Conservation (phyloP, 2,888 invertebrate genomes). For the Leptura quadrifasciata region DNA sequence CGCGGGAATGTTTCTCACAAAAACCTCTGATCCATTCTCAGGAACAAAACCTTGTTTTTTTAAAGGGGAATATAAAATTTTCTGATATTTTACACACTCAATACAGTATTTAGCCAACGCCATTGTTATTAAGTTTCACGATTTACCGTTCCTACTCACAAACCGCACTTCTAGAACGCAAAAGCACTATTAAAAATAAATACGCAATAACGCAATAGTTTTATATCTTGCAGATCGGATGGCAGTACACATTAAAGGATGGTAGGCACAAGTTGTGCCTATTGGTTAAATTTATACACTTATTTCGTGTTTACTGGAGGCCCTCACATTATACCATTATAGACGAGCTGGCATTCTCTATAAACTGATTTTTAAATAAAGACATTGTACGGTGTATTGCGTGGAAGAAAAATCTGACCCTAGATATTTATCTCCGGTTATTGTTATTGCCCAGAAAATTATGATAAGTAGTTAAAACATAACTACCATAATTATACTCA, state of each 20-base stretch:
- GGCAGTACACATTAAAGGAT: not conserved
- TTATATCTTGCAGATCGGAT: not conserved
- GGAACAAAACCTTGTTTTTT: slow-evolving; percentile 75
- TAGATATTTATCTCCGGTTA: no score
- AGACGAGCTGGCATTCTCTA: no score
- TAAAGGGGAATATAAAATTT: slow-evolving; percentile 82
- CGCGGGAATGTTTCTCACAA: slow-evolving; percentile 84
- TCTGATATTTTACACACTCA: slow-evolving; percentile 72
- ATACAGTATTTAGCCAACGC: not conserved
- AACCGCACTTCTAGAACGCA: not conserved
- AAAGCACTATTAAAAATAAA: not conserved
- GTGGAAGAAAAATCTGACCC: no score
- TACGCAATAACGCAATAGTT: not conserved
- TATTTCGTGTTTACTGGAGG: not conserved
- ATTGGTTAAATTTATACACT: not conserved
- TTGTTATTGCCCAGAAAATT: no score
- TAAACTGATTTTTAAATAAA: no score
- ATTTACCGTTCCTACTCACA: not conserved
- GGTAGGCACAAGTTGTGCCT: not conserved
- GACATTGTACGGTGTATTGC: no score
- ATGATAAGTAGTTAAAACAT: no score
- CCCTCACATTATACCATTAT: not conserved
- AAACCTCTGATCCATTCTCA: slow-evolving; percentile 83
- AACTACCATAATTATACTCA: no score
- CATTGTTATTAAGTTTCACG: not conserved